Evolutionary conservation across 2,113 vertebrate species (phyloP), one percentile per base, ranked within the genome.

Genomic region (Myanophis thanlyinensis): DNA sequence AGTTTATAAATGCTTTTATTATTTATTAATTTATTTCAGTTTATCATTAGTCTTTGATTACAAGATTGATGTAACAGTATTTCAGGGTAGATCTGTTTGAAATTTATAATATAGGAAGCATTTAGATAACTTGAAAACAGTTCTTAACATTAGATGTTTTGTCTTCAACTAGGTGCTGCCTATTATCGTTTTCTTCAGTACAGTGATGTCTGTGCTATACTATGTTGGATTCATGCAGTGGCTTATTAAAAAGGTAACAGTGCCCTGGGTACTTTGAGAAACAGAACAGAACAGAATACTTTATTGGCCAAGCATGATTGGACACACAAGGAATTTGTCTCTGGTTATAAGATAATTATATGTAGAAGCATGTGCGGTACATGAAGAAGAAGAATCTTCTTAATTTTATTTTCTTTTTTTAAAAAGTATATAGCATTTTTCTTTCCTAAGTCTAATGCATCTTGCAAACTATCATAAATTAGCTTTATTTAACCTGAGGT

Each of bases 181-280:
- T 22, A 97, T 98, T 5, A 96, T 99, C 92, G 46, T 99, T 91
- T 99, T 99, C 97, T 97, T 99, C 97, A 98, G 98, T 96, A 97
- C 98, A 0, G 95, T 98, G 59, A 98, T 98, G 97, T 98, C 98
- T 87, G 97, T 98, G 95, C 97, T 99, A 22, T 98, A 98, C 94
- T 95, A 98, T 1, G 0, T 98, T 84, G 98, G 98, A 90, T 95
- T 99, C 93, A 98, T 99, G 98, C 97, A 98, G 30, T 99, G 98
- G 98, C 90, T 99, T 12, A 84, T 98, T 97, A 95, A 95, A 92
- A 99, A 99, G 98, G 98, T 99, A 98, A 54, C 1, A 87, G 47
- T 10, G 27, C 30, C 27, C 25, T 47, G 10, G 18, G 44, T 22
- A 23, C 86, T 40, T 89, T 52, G 22, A 25, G 22, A 44, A 49